Conservation (phyloP, 2,113 vertebrate genomes). For the Steatornis caripensis region DNA sequence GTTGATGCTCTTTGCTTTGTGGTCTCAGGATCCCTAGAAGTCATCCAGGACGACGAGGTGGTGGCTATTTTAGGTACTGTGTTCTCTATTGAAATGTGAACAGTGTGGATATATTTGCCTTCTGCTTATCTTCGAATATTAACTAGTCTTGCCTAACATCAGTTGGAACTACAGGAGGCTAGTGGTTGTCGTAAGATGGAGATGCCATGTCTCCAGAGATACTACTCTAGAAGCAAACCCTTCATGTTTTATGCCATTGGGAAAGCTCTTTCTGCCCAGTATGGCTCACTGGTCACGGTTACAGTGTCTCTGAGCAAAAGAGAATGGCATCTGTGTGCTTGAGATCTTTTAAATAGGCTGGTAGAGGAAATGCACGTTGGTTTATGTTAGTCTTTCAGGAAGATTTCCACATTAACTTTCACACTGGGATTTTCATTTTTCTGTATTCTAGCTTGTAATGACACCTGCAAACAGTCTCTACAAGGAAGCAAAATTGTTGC, state of each 20-base stretch:
- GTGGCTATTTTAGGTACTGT: conserved; percentile 94
- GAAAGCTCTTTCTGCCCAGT: neutral
- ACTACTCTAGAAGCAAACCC: neutral
- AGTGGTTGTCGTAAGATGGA: neutral
- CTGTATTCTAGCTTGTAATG: neutral
- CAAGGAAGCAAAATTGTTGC: neutral
- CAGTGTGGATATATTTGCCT: neutral
- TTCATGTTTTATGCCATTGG: neutral
- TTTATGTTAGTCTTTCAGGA: neutral
- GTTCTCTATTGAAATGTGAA: neutral
- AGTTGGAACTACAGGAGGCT: neutral
- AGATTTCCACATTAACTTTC: neutral
- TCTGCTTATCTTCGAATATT: neutral
- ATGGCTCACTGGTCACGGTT: neutral
- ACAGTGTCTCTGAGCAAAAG: neutral
- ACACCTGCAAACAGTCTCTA: neutral
- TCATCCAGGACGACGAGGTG: conserved; percentile 98
- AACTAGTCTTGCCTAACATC: neutral
- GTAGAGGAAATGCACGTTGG: neutral
- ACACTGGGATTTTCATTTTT: neutral
- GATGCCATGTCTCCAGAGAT: neutral
- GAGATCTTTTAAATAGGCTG: neutral
- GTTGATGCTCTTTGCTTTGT: conserved; percentile 96
- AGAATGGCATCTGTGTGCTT: neutral
- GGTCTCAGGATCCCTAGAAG: conserved; percentile 94